Percentiles rank a stretch among this genome's conserved stretches.
Conservation (phyloP, 30 jellyfish, hydroid and myxozoan species). For the Turritopsis rubra region DNA sequence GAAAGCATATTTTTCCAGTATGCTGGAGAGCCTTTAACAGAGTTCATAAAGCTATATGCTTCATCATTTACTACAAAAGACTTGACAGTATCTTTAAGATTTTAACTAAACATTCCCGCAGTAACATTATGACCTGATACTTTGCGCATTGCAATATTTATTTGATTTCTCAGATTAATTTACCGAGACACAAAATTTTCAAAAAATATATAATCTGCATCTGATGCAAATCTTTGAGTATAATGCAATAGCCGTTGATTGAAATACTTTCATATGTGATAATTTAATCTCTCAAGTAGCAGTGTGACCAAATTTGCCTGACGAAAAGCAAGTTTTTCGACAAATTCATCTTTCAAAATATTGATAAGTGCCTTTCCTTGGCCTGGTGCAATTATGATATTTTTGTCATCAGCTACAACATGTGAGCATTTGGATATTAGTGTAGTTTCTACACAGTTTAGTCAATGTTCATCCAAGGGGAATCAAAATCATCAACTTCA, state of each 20-base stretch:
- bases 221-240: slow-evolving; percentile 10
- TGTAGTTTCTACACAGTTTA: not conserved
- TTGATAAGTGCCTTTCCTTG: slow-evolving; percentile 2
- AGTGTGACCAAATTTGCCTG: slow-evolving; percentile 15
- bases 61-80: no score
- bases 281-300: not conserved
- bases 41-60: not conserved
- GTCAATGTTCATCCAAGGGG: slow-evolving; percentile 4
- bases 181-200: slow-evolving; percentile 1
- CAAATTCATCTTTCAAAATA: slow-evolving; percentile 1
- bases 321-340: not conserved
- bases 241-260: not conserved
- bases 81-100: not conserved
- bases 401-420: slow-evolving; percentile 6
- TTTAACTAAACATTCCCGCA: slow-evolving; percentile 1
- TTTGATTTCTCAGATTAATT: not conserved
- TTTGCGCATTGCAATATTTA: slow-evolving; percentile 13
- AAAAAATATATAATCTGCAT: slow-evolving; percentile 7
- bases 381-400: slow-evolving; percentile 14
- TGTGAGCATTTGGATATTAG: slow-evolving; percentile 7
- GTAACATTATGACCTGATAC: not conserved
- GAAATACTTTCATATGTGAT: not conserved
- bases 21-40: slow-evolving; percentile 14
- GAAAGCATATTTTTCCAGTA: slow-evolving; percentile 14
- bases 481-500: slow-evolving; percentile 4